phyloP scores from a whole-genome alignment of 2,797 vertebrate species.

The Eulemur coronatus region DNA sequence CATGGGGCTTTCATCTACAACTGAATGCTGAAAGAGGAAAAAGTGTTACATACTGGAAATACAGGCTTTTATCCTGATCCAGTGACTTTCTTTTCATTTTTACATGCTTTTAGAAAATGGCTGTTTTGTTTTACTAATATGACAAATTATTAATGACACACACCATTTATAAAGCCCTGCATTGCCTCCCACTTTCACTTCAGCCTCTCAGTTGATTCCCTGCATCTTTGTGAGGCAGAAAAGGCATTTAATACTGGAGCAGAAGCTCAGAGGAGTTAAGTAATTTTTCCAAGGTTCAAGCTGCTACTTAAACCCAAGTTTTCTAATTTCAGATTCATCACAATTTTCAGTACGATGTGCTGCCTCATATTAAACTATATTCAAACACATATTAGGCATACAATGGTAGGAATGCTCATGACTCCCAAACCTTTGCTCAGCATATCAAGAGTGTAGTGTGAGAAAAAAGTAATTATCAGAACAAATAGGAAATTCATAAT shows the following conservation, averaged over 20 bases:
- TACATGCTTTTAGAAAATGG: neutral
- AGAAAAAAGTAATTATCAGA: conserved; percentile 54
- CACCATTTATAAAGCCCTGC: neutral
- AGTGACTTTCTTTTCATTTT: neutral
- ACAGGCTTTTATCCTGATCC: neutral
- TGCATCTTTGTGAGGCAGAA: neutral
- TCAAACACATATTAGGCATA: neutral
- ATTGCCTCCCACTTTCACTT: neutral
- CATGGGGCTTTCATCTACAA: neutral
- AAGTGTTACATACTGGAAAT: neutral
- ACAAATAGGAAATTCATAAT: conserved; percentile 38
- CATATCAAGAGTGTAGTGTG: neutral
- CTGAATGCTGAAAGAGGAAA: neutral
- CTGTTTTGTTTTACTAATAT: conserved; percentile 9
- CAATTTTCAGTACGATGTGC: neutral
- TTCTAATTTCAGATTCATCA: conserved; percentile 21
- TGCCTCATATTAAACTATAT: neutral
- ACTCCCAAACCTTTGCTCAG: conserved; percentile 4
- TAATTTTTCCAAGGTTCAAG: neutral
- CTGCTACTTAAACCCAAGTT: neutral
- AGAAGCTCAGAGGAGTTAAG: neutral
- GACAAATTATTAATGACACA: neutral
- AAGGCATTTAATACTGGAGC: neutral
- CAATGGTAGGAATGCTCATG: neutral
- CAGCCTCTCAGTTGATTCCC: neutral